Evolutionary conservation across 2,113 vertebrate genomes (phyloP).

Genomic region (Varanus komodoensis): DNA sequence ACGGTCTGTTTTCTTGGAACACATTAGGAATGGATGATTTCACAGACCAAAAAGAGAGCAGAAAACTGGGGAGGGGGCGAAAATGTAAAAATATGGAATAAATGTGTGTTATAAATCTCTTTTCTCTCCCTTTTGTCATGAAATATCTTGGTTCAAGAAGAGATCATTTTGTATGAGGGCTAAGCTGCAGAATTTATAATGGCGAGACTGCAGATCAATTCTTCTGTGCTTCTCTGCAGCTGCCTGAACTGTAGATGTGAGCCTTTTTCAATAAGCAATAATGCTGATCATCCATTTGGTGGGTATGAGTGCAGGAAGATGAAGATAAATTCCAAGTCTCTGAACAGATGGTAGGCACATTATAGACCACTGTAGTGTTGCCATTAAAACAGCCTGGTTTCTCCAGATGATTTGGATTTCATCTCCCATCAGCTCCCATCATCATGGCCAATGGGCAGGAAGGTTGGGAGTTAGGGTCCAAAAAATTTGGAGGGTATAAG

Average conservation of each 20-base stretch:
- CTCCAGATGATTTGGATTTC: too few species aligned
- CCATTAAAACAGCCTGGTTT: too few species aligned
- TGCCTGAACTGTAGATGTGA: too few species aligned
- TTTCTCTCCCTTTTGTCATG: conserved; percentile 12
- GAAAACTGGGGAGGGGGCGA: neutral
- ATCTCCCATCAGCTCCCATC: too few species aligned
- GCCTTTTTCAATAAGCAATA: neutral
- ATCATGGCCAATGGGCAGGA: too few species aligned
- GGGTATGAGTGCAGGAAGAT: neutral
- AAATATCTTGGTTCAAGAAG: neutral
- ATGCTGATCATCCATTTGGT: neutral
- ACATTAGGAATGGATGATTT: conserved; percentile 32
- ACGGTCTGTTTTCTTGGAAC: conserved; percentile 23
- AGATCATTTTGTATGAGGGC: neutral
- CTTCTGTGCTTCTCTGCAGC: too few species aligned
- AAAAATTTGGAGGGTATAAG: neutral
- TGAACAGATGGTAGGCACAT: too few species aligned
- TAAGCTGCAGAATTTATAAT: conserved; percentile 23
- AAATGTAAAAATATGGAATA: neutral
- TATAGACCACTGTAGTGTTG: too few species aligned
- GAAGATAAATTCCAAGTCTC: neutral
- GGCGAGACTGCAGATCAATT: too few species aligned
- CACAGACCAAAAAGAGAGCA: neutral
- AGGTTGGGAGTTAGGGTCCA: too few species aligned
- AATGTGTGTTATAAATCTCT: conserved; percentile 33